Evolutionary conservation across 2,888 invertebrate species (phyloP).

Genomic region (Melipona beecheii): DNA sequence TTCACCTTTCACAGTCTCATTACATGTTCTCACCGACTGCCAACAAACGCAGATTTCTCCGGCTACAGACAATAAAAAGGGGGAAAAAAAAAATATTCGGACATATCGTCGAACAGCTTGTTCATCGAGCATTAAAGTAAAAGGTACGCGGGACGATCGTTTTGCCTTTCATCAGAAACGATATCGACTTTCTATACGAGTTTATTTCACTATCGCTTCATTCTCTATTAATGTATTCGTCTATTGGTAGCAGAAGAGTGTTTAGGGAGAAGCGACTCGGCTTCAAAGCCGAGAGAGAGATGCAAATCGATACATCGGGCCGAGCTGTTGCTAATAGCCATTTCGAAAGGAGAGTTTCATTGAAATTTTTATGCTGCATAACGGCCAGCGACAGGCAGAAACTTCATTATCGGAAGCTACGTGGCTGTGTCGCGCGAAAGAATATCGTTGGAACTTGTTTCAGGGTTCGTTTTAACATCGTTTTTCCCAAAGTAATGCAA

Average conservation of each 20-base stretch:
- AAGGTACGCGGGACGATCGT: neutral
- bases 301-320: conserved; percentile 69
- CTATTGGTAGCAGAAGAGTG: conserved; percentile 51
- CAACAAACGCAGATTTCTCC: neutral
- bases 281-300: conserved; percentile 60
- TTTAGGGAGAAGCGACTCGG: conserved; percentile 55
- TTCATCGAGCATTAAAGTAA: conserved; percentile 5
- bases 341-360: conserved; percentile 62
- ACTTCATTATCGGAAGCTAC: conserved; percentile 42
- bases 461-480: conserved; percentile 25
- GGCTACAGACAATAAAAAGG: neutral
- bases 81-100: neutral
- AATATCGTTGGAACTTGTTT: conserved; percentile 29
- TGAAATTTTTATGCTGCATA: conserved; percentile 63
- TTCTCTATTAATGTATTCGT: conserved; percentile 72
- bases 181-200: conserved; percentile 71
- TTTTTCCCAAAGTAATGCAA: conserved; percentile 33
- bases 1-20: neutral
- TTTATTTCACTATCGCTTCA: conserved; percentile 65
- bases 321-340: conserved; percentile 59
- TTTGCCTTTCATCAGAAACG: conserved; percentile 63
- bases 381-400: conserved; percentile 41
- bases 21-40: neutral
- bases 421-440: conserved; percentile 17
- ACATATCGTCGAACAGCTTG: neutral